These are phyloP conservation scores for Heterodera filipjevi DNA, from an alignment of 2,888 invertebrate species.

Conservation along the genomic window DNA sequence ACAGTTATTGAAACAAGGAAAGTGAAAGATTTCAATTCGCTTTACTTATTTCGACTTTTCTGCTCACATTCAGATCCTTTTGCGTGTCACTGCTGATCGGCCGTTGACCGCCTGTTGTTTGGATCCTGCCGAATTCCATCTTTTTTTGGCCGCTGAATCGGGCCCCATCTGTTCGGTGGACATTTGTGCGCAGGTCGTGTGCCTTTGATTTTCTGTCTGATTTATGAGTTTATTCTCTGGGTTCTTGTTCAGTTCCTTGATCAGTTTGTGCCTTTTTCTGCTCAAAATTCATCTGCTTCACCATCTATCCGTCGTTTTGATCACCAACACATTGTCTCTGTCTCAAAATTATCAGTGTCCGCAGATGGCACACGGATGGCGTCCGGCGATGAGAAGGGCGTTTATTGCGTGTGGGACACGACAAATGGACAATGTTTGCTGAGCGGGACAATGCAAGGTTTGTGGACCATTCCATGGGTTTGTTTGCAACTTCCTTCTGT, in stretches of 20 bases:
- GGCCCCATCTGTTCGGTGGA: conserved; percentile 47
- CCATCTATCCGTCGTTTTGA: neutral
- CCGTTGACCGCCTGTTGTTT: conserved; percentile 52
- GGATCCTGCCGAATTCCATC: conserved; percentile 52
- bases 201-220: neutral
- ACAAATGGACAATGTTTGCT: conserved; percentile 54
- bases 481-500: neutral
- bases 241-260: neutral
- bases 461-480: neutral
- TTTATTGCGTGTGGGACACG: conserved; percentile 57
- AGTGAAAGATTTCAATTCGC: neutral
- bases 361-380: conserved; percentile 54
- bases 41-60: too few relatives aligned
- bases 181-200: conserved; percentile 14
- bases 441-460: conserved; percentile 39
- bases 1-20: neutral
- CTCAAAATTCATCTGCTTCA: neutral
- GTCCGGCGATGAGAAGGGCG: conserved; percentile 50
- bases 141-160: conserved; percentile 52
- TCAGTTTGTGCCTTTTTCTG: neutral
- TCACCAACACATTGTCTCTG: conserved; percentile 24
- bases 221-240: neutral
- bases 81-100: conserved; percentile 51
- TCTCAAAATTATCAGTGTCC: conserved; percentile 43
- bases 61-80: conserved; percentile 28